These are phyloP conservation scores for Eriocheir sinensis DNA, from an alignment of 1,140 invertebrate species.

Conservation along the genomic window DNA sequence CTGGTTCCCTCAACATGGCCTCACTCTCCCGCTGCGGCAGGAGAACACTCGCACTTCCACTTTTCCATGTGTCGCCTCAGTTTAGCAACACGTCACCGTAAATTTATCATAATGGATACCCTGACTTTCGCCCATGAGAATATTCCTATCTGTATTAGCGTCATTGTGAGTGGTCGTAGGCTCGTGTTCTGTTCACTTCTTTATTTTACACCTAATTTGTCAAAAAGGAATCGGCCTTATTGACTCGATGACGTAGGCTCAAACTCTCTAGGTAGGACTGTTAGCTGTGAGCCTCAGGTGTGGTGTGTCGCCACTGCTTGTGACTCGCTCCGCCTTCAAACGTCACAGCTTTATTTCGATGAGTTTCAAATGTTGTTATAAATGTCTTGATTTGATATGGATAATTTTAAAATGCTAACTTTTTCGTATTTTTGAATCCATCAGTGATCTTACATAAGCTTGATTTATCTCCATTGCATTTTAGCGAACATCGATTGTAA, in stretches of 20 bases:
- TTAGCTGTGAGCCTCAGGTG: constrained; percentile 36
- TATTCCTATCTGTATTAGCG: constrained; percentile 41
- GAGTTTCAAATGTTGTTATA: not conserved
- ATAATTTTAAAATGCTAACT: too few species aligned
- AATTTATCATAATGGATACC: constrained; percentile 66
- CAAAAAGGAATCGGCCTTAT: constrained; percentile 64
- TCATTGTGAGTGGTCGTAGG: constrained; percentile 63
- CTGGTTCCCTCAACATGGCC: constrained; percentile 61
- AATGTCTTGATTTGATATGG: too few species aligned
- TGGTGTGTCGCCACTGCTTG: constrained; percentile 57
- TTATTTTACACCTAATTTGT: not conserved
- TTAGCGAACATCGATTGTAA: too few species aligned
- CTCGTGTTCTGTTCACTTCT: constrained; percentile 31
- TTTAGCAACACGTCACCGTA: constrained; percentile 67
- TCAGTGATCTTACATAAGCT: too few species aligned
- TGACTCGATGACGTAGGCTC: constrained; percentile 45
- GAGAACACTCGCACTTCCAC: constrained; percentile 40
- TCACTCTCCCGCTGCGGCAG: constrained; percentile 28
- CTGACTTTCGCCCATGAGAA: constrained; percentile 45
- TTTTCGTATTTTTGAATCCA: too few species aligned
- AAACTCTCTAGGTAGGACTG: constrained; percentile 41
- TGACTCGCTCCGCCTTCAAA: not conserved
- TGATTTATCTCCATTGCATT: too few species aligned
- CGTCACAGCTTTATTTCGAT: not conserved
- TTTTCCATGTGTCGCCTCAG: constrained; percentile 67